Evolutionary conservation across 2,113 vertebrate species (phyloP).

Genomic region (Tursiops truncatus): DNA sequence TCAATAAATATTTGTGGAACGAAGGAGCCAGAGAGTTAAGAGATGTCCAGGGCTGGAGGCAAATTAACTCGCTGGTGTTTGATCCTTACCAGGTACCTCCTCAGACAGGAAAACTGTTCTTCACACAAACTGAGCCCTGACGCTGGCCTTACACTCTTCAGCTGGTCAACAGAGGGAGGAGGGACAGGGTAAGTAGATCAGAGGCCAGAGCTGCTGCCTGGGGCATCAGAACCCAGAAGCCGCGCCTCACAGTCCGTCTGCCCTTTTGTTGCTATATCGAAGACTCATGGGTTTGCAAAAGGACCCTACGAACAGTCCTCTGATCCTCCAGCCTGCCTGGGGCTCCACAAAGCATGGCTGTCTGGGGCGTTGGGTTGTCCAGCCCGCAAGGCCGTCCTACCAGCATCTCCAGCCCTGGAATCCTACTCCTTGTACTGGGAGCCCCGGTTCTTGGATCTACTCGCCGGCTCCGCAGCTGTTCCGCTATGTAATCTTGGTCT

Average conservation of each 20-base stretch:
- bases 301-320: not conserved
- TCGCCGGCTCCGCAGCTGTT: not conserved
- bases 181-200: not conserved
- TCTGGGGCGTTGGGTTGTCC: fast-evolving
- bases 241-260: not conserved
- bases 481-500: not conserved
- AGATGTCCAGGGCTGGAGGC: not conserved
- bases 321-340: not conserved
- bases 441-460: not conserved
- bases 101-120: not conserved
- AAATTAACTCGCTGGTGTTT: not conserved
- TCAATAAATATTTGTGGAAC: not conserved
- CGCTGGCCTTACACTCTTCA: not conserved
- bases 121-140: not conserved
- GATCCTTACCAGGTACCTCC: not conserved
- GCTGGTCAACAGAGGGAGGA: not conserved
- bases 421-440: not conserved
- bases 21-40: not conserved
- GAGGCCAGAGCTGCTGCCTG: not conserved
- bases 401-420: not conserved
- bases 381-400: not conserved
- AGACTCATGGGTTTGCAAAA: not conserved
- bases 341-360: not conserved
- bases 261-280: not conserved
- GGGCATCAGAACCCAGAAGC: not conserved